Percentiles rank a stretch among this genome's conserved stretches.
These are phyloP conservation scores for Tachina lurida DNA, from an alignment of 2,888 invertebrate species.

Conservation along the genomic window DNA sequence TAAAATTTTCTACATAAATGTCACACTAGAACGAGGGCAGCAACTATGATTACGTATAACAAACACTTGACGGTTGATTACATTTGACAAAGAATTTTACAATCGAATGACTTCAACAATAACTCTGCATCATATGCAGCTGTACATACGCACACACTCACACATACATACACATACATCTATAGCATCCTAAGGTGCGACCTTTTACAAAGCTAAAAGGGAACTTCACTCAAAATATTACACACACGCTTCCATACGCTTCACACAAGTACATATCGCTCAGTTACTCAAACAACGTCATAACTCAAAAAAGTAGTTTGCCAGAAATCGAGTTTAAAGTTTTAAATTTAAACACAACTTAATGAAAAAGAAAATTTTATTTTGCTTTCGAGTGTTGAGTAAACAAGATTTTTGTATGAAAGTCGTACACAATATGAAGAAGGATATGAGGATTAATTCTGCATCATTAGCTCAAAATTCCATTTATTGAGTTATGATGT, in stretches of 20 bases:
- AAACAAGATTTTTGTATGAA: no score
- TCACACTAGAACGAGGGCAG: not conserved
- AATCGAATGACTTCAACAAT: conserved; percentile 67
- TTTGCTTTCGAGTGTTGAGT: no score
- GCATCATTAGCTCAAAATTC: no score
- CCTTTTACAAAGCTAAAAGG: conserved; percentile 34
- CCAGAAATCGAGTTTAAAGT: no score
- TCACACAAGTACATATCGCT: not conserved
- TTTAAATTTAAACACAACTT: no score
- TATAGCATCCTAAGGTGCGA: conserved; percentile 30
- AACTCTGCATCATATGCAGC: conserved; percentile 47
- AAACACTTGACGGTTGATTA: conserved; percentile 61
- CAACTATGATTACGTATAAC: conserved; percentile 14
- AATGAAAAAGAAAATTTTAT: no score
- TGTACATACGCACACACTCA: no score
- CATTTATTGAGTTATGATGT: no score
- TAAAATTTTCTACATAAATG: conserved; percentile 26
- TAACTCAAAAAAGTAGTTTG: no score
- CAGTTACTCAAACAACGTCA: no score
- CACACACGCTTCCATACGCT: not conserved
- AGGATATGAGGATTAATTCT: no score
- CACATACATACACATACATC: not conserved
- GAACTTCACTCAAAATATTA: not conserved
- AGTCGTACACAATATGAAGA: no score
- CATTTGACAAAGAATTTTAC: conserved; percentile 64